Percentiles rank a stretch among this genome's conserved stretches.
These are phyloP conservation scores for Lithophane socia DNA, from an alignment of 2,888 invertebrate species.

Conservation along the genomic window DNA sequence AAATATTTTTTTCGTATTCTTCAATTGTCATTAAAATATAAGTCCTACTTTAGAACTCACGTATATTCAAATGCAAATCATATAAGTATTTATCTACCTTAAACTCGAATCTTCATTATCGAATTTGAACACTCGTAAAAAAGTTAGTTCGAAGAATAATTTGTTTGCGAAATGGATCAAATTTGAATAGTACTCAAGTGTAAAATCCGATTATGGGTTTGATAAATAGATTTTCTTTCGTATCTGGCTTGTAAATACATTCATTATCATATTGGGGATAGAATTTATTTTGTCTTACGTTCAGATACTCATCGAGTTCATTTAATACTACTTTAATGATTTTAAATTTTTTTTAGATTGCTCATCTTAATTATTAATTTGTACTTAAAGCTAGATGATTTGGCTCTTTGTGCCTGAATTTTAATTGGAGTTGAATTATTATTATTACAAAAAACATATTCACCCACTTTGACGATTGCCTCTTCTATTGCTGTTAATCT, in stretches of 20 bases:
- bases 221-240: constrained; percentile 18
- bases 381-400: not conserved
- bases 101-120: constrained; percentile 15
- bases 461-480: not conserved
- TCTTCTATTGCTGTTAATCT: not conserved
- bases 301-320: not conserved
- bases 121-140: constrained; percentile 27
- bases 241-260: constrained; percentile 12
- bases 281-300: constrained; percentile 1
- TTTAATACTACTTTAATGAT: not conserved
- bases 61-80: constrained; percentile 36
- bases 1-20: not conserved
- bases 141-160: constrained; percentile 17
- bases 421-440: not conserved
- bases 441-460: not conserved
- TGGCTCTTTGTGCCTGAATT: not conserved
- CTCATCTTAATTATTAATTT: not conserved
- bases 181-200: constrained; percentile 37
- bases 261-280: constrained; percentile 17
- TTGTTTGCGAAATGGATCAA: constrained; percentile 22
- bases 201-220: constrained; percentile 30
- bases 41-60: constrained; percentile 1
- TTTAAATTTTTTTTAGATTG: not conserved
- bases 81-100: not conserved
- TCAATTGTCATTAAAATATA: constrained; percentile 26